phyloP scores from a whole-genome alignment of 2,797 vertebrate genomes.

The Perodicticus potto region DNA sequence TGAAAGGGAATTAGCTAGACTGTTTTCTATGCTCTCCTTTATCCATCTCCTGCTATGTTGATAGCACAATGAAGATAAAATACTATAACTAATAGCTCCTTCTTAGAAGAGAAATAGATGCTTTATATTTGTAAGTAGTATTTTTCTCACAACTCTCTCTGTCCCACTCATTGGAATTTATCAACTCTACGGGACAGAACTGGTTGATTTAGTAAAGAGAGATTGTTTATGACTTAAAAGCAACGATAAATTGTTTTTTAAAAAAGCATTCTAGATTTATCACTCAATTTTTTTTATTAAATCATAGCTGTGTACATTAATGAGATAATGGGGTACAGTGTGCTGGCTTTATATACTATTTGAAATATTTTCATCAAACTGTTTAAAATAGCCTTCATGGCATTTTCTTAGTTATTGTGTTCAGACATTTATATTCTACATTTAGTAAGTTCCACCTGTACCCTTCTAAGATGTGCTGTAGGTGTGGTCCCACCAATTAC shows the following conservation, averaged over 20 bases:
- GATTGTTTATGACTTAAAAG: conserved; percentile 24
- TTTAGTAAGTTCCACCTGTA: no score
- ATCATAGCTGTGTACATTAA: no score
- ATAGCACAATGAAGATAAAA: background rate
- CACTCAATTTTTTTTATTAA: background rate
- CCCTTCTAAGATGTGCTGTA: no score
- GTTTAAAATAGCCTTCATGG: no score
- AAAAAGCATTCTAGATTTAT: background rate
- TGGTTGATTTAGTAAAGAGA: background rate
- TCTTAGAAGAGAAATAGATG: background rate
- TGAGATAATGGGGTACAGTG: no score
- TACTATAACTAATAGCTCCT: background rate
- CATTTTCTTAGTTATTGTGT: no score
- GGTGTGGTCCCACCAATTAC: no score
- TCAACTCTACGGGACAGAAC: background rate
- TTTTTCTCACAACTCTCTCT: background rate
- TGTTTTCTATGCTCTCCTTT: background rate
- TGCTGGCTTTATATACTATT: no score
- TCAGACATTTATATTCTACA: no score
- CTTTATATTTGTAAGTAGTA: background rate
- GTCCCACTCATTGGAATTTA: background rate
- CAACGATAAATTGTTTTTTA: background rate
- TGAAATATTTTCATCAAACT: no score
- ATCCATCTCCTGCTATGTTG: background rate
- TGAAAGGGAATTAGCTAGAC: background rate